phyloP scores from a whole-genome alignment of 2,797 vertebrate species.

The Xyrichtys novacula region DNA sequence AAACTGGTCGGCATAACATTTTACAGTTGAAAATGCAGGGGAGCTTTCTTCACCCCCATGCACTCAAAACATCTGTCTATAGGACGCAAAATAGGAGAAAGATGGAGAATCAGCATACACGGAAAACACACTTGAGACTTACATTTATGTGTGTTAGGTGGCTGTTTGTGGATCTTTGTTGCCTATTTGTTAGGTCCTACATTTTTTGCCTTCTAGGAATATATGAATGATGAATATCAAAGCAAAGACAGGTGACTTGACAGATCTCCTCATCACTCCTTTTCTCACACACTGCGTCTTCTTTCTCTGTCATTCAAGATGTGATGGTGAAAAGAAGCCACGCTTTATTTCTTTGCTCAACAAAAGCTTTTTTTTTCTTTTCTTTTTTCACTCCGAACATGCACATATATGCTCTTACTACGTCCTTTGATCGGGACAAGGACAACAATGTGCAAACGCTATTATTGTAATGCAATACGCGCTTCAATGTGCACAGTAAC shows the following conservation, averaged over 20 bases:
- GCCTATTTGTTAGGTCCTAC: not conserved
- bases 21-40: slow-evolving; percentile 59
- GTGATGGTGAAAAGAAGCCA: slow-evolving; percentile 55
- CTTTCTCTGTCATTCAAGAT: slow-evolving; percentile 46
- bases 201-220: slow-evolving; percentile 7
- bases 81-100: not conserved
- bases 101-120: not conserved
- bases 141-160: slow-evolving; percentile 6
- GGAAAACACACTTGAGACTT: not conserved
- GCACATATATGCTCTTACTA: slow-evolving; percentile 40
- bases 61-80: slow-evolving; percentile 7
- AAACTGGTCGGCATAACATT: slow-evolving; percentile 69
- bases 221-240: slow-evolving; percentile 39
- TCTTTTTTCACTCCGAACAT: slow-evolving; percentile 44
- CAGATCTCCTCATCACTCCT: slow-evolving; percentile 23
- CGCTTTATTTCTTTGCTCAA: slow-evolving; percentile 54
- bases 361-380: slow-evolving; percentile 62
- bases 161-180: not conserved
- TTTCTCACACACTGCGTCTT: not conserved
- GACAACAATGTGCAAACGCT: slow-evolving; percentile 44
- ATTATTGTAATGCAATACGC: slow-evolving; percentile 28
- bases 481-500: slow-evolving; percentile 47
- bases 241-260: slow-evolving; percentile 29
- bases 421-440: slow-evolving; percentile 59
- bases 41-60: slow-evolving; percentile 47